Base-by-base conservation (phyloP, 2,797 vertebrate species). In the Sarcoramphus papa region DNA sequence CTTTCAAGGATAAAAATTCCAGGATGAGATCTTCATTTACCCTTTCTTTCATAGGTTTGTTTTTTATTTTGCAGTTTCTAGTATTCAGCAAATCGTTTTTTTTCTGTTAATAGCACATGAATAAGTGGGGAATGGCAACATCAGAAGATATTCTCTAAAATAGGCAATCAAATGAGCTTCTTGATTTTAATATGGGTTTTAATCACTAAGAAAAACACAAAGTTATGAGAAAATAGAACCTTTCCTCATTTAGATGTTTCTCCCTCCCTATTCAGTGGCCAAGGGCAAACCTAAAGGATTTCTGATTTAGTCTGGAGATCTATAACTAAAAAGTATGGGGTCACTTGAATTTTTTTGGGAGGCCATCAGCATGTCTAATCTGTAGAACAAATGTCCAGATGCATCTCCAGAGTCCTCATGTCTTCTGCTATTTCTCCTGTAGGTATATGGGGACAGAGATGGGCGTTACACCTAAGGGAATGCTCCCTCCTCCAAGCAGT, bases 311-410 rank as follows among this genome's bases (percentile, higher is more conserved):
- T 30, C 41, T 65, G 24, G 57, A 72, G 4, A 33, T 35, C 14
- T 18, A 14, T n/a, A 51, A 16, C 25, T 60, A 43, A 88, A 72
- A 48, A 5, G 2, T 37, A 56, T 41, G 31, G 0, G 0, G 3
- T 23, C 19, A 70, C 11, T 43, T 59, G 14, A 72, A 33, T 23
- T 33, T 64, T 74, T 88, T 28, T 63, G 27, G 33, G 40, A 72
- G 43, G 1, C 43, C 19, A 47, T 63, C 27, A 63, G 21, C 45
- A n/a, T 14, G 7, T 80, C 3, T 48, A 74, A 80, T 76, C 24
- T 73, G n/a, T 43, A 73, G 78, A 88, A 57, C 19, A 74, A 85
- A 90, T 57, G 41, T 57, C 41, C 63, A 51, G 21, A 63, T 28
- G 15, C 12, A 48, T 67, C 24, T 88, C 22, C n/a, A 57, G 37